A percentile compares a stretch with the other conserved stretches of the same genome.
Evolutionary conservation across 2,113 vertebrate species (phyloP).

Genomic region (Glaucomys volans): DNA sequence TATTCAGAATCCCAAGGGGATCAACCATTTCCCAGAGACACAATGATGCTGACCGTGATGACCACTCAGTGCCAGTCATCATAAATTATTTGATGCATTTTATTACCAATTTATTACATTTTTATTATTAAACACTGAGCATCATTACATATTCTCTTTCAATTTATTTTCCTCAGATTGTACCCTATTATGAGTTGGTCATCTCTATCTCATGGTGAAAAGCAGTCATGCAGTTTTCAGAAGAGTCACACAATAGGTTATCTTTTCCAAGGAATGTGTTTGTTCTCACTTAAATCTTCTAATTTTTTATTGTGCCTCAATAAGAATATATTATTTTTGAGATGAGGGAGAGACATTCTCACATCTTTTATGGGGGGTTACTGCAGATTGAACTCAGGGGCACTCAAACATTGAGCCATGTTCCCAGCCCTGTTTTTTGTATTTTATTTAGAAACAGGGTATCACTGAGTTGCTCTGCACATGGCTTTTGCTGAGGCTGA

Average conservation of each 20-base stretch:
- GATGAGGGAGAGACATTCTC: background rate
- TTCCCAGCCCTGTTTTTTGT: no score
- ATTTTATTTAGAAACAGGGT: no score
- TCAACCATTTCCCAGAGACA: background rate
- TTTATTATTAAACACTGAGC: constrained; percentile 4
- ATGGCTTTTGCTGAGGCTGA: no score
- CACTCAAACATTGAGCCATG: no score
- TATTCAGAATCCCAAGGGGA: background rate
- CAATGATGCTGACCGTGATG: no score
- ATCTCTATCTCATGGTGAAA: background rate
- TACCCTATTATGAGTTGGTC: background rate
- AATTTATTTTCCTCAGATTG: background rate
- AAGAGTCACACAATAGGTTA: background rate
- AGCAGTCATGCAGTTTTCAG: background rate
- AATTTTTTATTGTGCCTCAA: background rate
- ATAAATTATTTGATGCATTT: background rate
- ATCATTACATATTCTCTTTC: background rate
- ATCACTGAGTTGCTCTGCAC: no score
- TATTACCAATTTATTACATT: background rate
- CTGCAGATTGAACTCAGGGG: no score
- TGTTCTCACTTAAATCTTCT: background rate
- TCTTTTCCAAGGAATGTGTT: background rate
- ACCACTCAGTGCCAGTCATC: background rate
- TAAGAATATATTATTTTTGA: background rate
- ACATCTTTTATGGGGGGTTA: background rate